Evolutionary conservation across 1,140 invertebrate species (phyloP).

Genomic region (Caenorhabditis brenneri): DNA sequence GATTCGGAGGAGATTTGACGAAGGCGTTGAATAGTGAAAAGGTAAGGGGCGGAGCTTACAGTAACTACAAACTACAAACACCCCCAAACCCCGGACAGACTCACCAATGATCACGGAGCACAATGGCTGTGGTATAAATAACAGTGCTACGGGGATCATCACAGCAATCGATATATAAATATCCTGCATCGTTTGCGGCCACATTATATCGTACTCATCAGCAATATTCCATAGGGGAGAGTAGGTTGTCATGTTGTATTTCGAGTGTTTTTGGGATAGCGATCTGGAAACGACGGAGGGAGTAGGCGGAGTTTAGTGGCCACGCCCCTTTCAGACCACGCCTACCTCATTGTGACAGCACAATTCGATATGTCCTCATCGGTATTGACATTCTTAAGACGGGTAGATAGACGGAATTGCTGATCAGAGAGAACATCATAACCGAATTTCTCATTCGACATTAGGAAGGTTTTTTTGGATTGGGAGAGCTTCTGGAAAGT

Average conservation of each 20-base stretch:
- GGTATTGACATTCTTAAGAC: conserved; percentile 53
- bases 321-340: too few species aligned
- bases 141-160: conserved; percentile 91
- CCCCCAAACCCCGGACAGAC: background rate
- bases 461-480: conserved; percentile 58
- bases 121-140: conserved; percentile 90
- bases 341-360: conserved; percentile 56
- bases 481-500: conserved; percentile 17
- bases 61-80: background rate
- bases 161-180: conserved; percentile 74
- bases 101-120: conserved; percentile 89
- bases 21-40: conserved; percentile 54
- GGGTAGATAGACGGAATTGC: conserved; percentile 59
- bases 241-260: conserved; percentile 58
- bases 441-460: conserved; percentile 58
- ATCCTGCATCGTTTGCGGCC: conserved; percentile 67
- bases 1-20: conserved; percentile 57
- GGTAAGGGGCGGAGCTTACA: conserved; percentile 38
- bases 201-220: conserved; percentile 66
- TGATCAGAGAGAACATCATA: conserved; percentile 59
- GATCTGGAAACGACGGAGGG: conserved; percentile 29
- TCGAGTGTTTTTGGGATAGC: conserved; percentile 35
- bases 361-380: conserved; percentile 58
- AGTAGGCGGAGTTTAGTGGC: background rate
- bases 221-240: conserved; percentile 64